Evolutionary conservation across 2,797 vertebrate species (phyloP), one percentile per base, ranked within the genome.

Genomic region (Bovichtus variegatus): DNA sequence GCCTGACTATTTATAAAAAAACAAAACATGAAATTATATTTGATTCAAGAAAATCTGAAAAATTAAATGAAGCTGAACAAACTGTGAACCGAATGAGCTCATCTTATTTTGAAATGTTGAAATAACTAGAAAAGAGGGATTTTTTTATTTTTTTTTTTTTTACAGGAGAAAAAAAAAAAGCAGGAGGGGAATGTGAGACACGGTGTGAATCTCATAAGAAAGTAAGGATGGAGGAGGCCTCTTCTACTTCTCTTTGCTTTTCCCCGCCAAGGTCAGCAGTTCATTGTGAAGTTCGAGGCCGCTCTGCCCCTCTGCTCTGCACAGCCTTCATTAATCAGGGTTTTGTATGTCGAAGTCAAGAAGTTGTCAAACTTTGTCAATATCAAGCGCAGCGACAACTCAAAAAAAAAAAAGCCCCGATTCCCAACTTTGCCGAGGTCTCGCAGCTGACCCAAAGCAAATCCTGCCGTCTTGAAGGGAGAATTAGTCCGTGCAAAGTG

Each of bases 321-420:
- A 79, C 88, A 84, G 86, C 87, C 93, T 94, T 94, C 90, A 75
- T 93, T 94, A 94, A 95, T 94, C 93, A 90, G 85, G 79, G 80
- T 92, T 88, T 94, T 92, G 88, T 94, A 92, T 90, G 92, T 90
- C 64, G 74, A 84, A 96, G 93, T 95, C 92, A 94, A 95, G 92
- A 95, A 95, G 95, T 96, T 98, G 98, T 99, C 98, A 98, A 97
- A 97, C 96, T 96, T 94, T 41, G 84, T 99, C 84, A 91, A 81
- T 87, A 81, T 99, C 97, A 97, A 92, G 78, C 57, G 29, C 76
- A 50, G 68, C 74, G 84, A 86, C 89, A 88, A 92, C 86, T 86
- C 8, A 19, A 66, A 31, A 50, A 61, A 31, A 50, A 61, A 79
- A 60, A 43, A 66, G 21, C 36, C 90, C 91, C 70, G 60, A 81